These are phyloP conservation scores for Patiria pectinifera DNA, from an alignment of 53 echinoderm and acorn worm species.

Conservation along the genomic window DNA sequence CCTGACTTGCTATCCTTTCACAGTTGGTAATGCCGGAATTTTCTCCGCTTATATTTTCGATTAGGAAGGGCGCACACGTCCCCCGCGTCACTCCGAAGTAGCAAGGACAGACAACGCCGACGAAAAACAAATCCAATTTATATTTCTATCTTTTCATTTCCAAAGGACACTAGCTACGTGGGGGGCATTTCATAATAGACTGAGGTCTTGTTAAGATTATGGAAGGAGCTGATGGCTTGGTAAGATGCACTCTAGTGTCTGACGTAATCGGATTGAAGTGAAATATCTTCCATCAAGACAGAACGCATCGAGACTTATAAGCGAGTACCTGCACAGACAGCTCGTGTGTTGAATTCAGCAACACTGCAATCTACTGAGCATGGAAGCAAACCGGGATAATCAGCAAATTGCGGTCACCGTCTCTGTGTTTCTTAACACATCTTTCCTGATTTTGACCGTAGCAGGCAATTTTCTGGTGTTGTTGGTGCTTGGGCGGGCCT, in stretches of 20 bases:
- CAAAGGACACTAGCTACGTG: background rate
- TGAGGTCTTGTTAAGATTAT: background rate
- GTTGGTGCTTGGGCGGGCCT: constrained; percentile 19
- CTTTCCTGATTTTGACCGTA: background rate
- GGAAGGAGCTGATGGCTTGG: background rate
- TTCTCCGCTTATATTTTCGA: background rate
- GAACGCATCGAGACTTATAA: too few species aligned
- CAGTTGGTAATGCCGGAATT: background rate
- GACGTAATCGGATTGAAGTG: too few species aligned
- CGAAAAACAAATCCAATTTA: background rate
- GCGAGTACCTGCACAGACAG: background rate
- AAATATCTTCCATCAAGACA: too few species aligned
- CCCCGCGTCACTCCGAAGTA: background rate
- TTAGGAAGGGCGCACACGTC: background rate
- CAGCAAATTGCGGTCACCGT: background rate
- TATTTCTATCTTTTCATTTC: background rate
- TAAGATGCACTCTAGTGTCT: background rate
- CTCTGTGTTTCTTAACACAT: background rate
- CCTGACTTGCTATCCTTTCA: background rate
- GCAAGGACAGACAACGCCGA: background rate
- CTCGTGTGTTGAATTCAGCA: background rate
- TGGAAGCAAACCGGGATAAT: background rate
- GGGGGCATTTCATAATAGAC: background rate
- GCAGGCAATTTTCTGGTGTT: constrained; percentile 35
- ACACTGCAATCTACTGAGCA: background rate